phyloP scores from a whole-genome alignment of 2,888 invertebrate genomes.

The Troides oblongomaculatus region DNA sequence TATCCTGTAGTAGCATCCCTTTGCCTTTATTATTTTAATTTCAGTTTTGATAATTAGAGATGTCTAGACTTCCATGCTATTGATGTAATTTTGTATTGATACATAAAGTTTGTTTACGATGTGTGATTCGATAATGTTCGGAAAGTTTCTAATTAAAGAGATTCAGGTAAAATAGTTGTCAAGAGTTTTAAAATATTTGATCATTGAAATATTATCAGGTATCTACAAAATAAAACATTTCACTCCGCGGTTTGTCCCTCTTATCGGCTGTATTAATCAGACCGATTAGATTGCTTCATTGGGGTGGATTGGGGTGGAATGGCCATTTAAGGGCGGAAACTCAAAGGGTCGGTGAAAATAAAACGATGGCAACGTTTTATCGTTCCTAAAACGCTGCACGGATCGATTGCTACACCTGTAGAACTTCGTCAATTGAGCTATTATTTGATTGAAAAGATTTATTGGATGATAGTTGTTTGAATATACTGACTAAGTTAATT shows the following conservation, averaged over 20 bases:
- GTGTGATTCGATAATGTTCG: too few species aligned
- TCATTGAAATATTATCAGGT: constrained; percentile 32
- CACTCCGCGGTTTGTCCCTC: constrained; percentile 31
- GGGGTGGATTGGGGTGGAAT: constrained; percentile 36
- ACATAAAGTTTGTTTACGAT: too few species aligned
- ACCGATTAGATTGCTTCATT: constrained; percentile 45
- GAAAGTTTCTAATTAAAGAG: too few species aligned
- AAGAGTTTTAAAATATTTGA: constrained; percentile 1
- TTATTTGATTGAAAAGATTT: constrained; percentile 23
- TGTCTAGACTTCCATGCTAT: too few species aligned
- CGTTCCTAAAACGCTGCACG: constrained; percentile 36
- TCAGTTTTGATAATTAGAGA: too few species aligned
- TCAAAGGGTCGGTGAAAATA: constrained; percentile 41
- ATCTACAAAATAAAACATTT: constrained; percentile 27
- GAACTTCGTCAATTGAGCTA: constrained; percentile 16
- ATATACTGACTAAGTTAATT: not conserved
- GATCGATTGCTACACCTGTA: constrained; percentile 26
- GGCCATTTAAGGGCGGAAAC: constrained; percentile 41
- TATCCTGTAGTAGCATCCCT: too few species aligned
- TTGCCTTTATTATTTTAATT: too few species aligned
- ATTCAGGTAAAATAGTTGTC: constrained; percentile 5
- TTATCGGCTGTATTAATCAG: constrained; percentile 55
- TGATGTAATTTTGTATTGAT: too few species aligned
- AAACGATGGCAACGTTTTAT: constrained; percentile 35
- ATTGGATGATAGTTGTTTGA: not conserved